Conservation (phyloP, 92 coral and sea anemone species). For the Porites cylindrica region DNA sequence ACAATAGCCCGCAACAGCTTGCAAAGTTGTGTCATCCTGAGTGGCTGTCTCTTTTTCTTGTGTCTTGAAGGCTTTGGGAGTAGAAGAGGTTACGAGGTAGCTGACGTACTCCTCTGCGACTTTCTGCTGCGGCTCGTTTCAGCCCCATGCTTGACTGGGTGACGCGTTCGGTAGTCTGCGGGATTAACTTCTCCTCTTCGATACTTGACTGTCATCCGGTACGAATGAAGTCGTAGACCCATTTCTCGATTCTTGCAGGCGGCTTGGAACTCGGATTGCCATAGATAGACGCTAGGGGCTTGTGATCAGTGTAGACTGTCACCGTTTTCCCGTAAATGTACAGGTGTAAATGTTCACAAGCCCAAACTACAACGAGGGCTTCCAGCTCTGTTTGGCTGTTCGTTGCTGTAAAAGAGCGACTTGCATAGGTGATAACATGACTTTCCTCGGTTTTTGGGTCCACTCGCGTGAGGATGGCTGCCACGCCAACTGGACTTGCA, state of each 20-base stretch:
- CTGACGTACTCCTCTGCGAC: slow-evolving; percentile 70
- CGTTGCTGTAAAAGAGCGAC: too few species aligned
- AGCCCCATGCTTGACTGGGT: slow-evolving; percentile 51
- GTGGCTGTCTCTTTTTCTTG: slow-evolving; percentile 61
- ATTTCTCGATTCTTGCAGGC: slow-evolving; percentile 55
- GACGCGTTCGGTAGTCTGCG: slow-evolving; percentile 60
- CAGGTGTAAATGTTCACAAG: too few species aligned
- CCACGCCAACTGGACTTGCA: too few species aligned
- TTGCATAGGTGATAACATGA: too few species aligned
- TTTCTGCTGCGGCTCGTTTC: slow-evolving; percentile 57
- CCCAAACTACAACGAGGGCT: too few species aligned
- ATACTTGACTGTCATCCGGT: slow-evolving; percentile 48
- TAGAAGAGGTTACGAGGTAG: not conserved
- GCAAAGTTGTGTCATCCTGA: slow-evolving; percentile 2
- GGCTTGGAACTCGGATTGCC: slow-evolving; percentile 32
- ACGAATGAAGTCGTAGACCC: slow-evolving; percentile 60
- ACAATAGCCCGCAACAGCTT: slow-evolving; percentile 9
- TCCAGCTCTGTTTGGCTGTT: too few species aligned
- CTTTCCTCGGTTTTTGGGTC: too few species aligned
- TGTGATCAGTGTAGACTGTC: slow-evolving; percentile 64
- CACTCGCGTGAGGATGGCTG: too few species aligned
- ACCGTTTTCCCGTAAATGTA: not conserved
- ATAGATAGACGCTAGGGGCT: slow-evolving; percentile 48
- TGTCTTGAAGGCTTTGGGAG: slow-evolving; percentile 56
- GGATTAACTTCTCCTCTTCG: slow-evolving; percentile 48